Base-by-base conservation (phyloP, 2,888 invertebrate species). In the Mayetiola destructor region DNA sequence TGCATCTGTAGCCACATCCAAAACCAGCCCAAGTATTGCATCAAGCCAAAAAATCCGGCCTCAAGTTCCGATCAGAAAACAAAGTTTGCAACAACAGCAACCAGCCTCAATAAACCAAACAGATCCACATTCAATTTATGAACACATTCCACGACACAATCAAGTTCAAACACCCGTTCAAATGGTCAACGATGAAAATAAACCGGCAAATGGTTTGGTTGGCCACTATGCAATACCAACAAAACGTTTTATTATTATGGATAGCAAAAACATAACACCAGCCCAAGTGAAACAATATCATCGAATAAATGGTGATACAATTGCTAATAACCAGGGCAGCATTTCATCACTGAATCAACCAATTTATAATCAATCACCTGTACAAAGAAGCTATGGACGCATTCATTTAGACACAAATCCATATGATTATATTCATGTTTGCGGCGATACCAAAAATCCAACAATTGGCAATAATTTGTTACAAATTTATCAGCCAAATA, bases 31-130 rank as follows among this genome's bases (percentile, higher is more conserved):
- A 14, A 39, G 55, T 23, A 42, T 55, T 14, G 18, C 52, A 20
- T 37, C 58, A 8, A 53, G 27, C n/a, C 20, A 30, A 29, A 54
- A 56, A 18, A 64, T 66, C 1, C 64, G 67, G 4, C 71, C 70
- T 1, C 69, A 71, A 63, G 68, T 70, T 18, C 71, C 71, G 1
- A 64, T 66, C 57, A 66, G 71, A 1, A 64, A 68, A 55, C 69
- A 71, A 53, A 71, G 70, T 42, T 59, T 71, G 30, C 67, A 63
- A 58, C 59, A 61, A n/a, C 20, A 56, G 5, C 39, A 56, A 10
- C 21, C 18, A n/a, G 14, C 37, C 14, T 12, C 37, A 4, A n/a
- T n/a, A n/a, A 64, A 59, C 71, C 71, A 57, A 60, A 70, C 32
- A 63, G 69, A 32, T 70, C 70, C 27, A 69, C 67, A 10, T 69